These are phyloP conservation scores for Atethmia centrago DNA, from an alignment of 2,888 invertebrate species.

Conservation along the genomic window DNA sequence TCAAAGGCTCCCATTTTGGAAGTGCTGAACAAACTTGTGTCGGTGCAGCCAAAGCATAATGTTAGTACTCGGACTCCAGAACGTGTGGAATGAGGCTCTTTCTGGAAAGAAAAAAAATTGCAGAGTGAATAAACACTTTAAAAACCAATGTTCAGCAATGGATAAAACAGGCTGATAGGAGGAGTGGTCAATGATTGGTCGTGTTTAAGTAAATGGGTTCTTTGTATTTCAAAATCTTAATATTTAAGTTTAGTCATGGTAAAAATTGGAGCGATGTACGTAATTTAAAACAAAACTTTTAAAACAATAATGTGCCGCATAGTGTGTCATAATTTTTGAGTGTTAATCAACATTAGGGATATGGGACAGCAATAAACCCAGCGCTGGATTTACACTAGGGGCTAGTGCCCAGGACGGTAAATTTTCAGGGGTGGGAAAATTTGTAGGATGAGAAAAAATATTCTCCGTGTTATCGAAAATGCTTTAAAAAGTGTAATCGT, in stretches of 20 bases:
- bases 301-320: not conserved
- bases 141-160: not conserved
- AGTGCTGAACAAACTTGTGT: slow-evolving; percentile 75
- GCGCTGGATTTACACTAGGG: too few relatives aligned
- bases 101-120: slow-evolving; percentile 67
- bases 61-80: slow-evolving; percentile 82
- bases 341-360: not conserved
- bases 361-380: not conserved
- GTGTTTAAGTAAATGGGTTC: not conserved
- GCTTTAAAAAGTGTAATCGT: too few relatives aligned
- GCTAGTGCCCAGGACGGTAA: too few relatives aligned
- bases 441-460: too few relatives aligned
- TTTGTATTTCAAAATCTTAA: not conserved
- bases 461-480: too few relatives aligned
- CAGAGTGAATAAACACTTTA: not conserved
- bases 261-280: not conserved
- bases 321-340: not conserved
- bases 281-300: too few relatives aligned
- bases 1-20: slow-evolving; percentile 76
- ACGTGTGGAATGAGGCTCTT: slow-evolving; percentile 73
- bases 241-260: too few relatives aligned
- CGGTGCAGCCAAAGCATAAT: slow-evolving; percentile 84
- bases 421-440: too few relatives aligned
- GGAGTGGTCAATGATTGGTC: not conserved
- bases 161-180: not conserved